Evolutionary conservation across 2,113 vertebrate species (phyloP).

Genomic region (Melanostigma gelatinosum): DNA sequence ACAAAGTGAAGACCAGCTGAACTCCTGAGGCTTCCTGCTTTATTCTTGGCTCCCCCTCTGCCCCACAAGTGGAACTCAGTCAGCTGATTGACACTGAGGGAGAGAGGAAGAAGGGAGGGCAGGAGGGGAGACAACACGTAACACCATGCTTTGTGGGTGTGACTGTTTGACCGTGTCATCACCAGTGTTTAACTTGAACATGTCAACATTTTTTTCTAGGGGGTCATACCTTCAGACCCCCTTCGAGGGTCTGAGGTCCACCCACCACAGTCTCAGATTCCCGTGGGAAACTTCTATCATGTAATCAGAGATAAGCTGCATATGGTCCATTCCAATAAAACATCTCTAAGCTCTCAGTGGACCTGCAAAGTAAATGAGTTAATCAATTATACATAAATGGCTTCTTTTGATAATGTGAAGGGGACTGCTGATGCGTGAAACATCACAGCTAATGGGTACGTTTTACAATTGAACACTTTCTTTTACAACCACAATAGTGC

Average conservation of each 20-base stretch:
- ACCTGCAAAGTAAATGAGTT: background rate
- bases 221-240: background rate
- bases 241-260: background rate
- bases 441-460: background rate
- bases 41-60: too few relatives aligned
- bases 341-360: background rate
- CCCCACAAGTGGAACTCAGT: too few relatives aligned
- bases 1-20: too few relatives aligned
- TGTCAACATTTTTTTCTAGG: background rate
- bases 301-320: background rate
- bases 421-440: background rate
- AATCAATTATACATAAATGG: background rate
- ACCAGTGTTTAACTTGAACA: background rate
- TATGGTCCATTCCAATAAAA: background rate
- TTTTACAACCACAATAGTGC: background rate
- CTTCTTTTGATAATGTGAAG: background rate
- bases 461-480: background rate
- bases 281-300: background rate
- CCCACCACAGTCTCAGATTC: background rate
- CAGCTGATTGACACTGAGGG: too few relatives aligned
- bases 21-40: too few relatives aligned
- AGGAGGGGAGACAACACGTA: too few relatives aligned
- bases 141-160: background rate
- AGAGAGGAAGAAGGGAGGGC: too few relatives aligned
- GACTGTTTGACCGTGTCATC: background rate